Evolutionary conservation across 2,797 vertebrate genomes (phyloP), one percentile per base, ranked within the genome.

Genomic region (Paramormyrops hopkinsi): DNA sequence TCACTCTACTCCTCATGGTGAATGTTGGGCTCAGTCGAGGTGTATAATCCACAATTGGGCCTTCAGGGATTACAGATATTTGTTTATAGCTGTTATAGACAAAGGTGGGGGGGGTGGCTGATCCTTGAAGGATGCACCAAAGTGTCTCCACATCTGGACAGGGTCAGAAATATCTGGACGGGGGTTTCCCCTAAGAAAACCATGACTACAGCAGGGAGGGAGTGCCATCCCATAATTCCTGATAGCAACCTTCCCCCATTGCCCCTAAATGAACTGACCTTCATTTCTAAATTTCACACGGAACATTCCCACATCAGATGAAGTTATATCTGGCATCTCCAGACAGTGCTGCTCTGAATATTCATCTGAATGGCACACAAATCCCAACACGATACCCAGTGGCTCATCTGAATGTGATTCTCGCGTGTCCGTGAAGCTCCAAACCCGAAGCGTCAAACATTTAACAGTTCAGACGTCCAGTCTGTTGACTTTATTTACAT

Each of bases 391-490:
- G 17, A 76, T 76, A 83, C 6, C 44, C n/a, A 50, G 8, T 9
- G 17, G 44, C 44, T 83, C 41, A 46, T 83, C 41, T 83, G 41
- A 83, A 50, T 48, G n/a, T 48, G 44, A 22, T 48, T 50, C 46
- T 50, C 9, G 82, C 73, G 2, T 79, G 37, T 44, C 37, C 11
- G 22, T 51, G 50, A 50, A 29, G 48, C 44, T 87, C 56, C 56
- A 54, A 29, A 9, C 7, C 9, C 53, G 2, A 14, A 59, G 7
- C 82, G 50, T 37, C 29, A 56, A 87, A 87, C 53, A 59, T 87
- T 59, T 59, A 87, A 87, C 51, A 86, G 84, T 86, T 56, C 51
- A 86, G 48, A 87, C n/a, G 85, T 87, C 85, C 29, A 53, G 53
- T 54, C 25, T 37, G 85, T 50, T 84, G 82, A 33, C 53, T 50